Evolutionary conservation across 2,888 invertebrate species (phyloP).

Genomic region (Mesochorus sp.): DNA sequence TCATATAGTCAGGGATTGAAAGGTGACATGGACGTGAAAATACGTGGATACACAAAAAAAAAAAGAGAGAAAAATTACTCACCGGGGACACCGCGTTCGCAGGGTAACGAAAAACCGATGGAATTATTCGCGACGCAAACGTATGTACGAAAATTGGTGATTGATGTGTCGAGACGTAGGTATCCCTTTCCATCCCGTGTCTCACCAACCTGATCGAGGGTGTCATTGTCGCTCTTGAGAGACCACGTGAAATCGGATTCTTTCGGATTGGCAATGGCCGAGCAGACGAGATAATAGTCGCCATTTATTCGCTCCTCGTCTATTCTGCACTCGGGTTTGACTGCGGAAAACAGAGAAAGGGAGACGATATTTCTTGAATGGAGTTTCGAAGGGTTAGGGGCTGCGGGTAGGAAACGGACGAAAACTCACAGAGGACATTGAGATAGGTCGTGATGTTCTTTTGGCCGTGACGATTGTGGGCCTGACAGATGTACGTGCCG

Average conservation of each 20-base stretch:
- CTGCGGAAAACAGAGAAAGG: slow-evolving; percentile 82
- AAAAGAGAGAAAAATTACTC: slow-evolving; percentile 66
- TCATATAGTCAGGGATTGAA: slow-evolving; percentile 3
- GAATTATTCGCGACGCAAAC: slow-evolving; percentile 93
- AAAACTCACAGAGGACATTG: slow-evolving; percentile 92
- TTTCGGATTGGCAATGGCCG: slow-evolving; percentile 91
- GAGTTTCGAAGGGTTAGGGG: not conserved
- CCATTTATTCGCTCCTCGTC: slow-evolving; percentile 89
- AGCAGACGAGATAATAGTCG: slow-evolving; percentile 90
- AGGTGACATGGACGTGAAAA: slow-evolving; percentile 23
- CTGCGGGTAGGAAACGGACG: not conserved
- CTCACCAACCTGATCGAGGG: slow-evolving; percentile 86
- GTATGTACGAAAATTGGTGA: slow-evolving; percentile 89
- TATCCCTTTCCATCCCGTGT: slow-evolving; percentile 84
- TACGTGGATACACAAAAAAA: slow-evolving; percentile 4
- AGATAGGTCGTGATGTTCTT: slow-evolving; percentile 87
- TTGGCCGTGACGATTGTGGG: slow-evolving; percentile 91
- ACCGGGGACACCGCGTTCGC: slow-evolving; percentile 84
- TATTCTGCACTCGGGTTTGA: slow-evolving; percentile 92
- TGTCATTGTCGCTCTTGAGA: slow-evolving; percentile 92
- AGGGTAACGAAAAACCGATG: slow-evolving; percentile 86
- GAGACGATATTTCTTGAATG: not conserved
- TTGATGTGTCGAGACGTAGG: slow-evolving; percentile 85
- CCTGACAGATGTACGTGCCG: slow-evolving; percentile 91
- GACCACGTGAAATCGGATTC: slow-evolving; percentile 92